phyloP scores from a whole-genome alignment of 2,888 invertebrate genomes.

The Neoaliturus tenellus region DNA sequence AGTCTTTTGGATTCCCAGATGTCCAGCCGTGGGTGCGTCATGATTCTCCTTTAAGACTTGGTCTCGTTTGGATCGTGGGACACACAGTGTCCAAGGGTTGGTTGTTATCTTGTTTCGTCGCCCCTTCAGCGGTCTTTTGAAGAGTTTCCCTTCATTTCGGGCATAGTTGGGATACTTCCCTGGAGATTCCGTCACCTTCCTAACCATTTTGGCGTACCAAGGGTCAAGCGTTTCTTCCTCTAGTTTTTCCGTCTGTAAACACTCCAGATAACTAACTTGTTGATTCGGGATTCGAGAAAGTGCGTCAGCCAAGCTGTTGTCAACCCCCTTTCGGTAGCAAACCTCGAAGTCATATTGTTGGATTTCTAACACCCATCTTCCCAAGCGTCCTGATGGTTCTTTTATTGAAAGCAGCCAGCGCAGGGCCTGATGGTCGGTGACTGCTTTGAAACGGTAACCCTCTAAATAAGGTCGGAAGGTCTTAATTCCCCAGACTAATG shows the following conservation, averaged over 20 bases:
- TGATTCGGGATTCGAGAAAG: not conserved
- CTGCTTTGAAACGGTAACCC: conserved; percentile 59
- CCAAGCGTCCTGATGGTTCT: not conserved
- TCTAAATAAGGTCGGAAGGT: conserved; percentile 65
- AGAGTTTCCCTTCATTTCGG: not conserved
- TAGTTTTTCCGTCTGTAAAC: not conserved
- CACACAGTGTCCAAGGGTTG: not conserved
- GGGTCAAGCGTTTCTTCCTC: not conserved
- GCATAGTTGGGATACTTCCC: not conserved
- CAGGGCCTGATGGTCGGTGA: conserved; percentile 61
- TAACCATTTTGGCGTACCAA: not conserved
- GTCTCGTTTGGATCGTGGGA: conserved; percentile 37
- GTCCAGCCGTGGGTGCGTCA: conserved; percentile 66
- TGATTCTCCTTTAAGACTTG: conserved; percentile 62
- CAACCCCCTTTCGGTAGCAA: not conserved
- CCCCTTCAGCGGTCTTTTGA: not conserved
- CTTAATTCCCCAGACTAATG: conserved; percentile 64
- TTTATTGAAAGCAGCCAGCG: not conserved
- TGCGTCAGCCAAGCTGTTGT: not conserved
- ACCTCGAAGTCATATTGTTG: not conserved
- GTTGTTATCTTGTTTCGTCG: not conserved
- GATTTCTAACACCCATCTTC: conserved; percentile 2
- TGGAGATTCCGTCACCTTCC: not conserved
- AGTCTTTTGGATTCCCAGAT: conserved; percentile 62
- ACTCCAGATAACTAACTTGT: not conserved